These are phyloP conservation scores for Enteromius paludinosus DNA, from an alignment of 2,797 vertebrate genomes.

Conservation along the genomic window DNA sequence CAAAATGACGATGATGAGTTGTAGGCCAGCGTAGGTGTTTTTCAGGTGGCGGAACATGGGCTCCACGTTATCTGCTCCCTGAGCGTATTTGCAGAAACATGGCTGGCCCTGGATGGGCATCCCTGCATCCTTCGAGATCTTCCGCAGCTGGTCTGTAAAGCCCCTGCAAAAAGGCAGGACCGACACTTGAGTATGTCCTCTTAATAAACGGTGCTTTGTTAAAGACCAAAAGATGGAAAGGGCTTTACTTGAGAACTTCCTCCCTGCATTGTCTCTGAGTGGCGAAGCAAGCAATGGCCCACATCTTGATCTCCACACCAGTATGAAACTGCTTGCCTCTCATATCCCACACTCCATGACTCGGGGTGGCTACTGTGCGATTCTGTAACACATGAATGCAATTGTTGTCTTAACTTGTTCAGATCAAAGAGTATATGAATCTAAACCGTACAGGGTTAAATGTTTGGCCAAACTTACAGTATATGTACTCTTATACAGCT, in stretches of 20 bases:
- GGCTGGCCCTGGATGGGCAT: slow-evolving; percentile 98
- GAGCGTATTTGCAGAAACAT: slow-evolving; percentile 97
- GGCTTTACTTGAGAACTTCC: slow-evolving; percentile 91
- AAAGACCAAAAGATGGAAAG: not conserved
- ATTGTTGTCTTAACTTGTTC: not conserved
- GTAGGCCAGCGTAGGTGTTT: slow-evolving; percentile 93
- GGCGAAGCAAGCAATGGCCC: slow-evolving; percentile 98
- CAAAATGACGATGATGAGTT: slow-evolving; percentile 96
- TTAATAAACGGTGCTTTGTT: not conserved
- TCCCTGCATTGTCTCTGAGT: slow-evolving; percentile 97
- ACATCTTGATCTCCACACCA: slow-evolving; percentile 98
- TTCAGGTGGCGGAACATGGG: slow-evolving; percentile 98
- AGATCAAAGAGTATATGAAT: not conserved
- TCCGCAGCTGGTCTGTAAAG: slow-evolving; percentile 91
- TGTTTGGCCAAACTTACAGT: not conserved
- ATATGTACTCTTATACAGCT: not conserved
- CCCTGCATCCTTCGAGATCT: slow-evolving; percentile 96
- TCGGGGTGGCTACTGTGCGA: slow-evolving; percentile 95
- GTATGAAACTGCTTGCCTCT: slow-evolving; percentile 97
- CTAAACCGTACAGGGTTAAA: not conserved
- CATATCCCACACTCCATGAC: slow-evolving; percentile 99
- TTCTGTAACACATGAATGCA: slow-evolving; percentile 77
- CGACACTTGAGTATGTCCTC: not conserved
- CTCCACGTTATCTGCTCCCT: slow-evolving; percentile 97
- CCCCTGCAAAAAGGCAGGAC: slow-evolving; percentile 63